A percentile compares a stretch with the other conserved stretches of the same genome.
These are phyloP conservation scores for Heptranchias perlo DNA, from an alignment of 2,113 vertebrate species.

Conservation along the genomic window DNA sequence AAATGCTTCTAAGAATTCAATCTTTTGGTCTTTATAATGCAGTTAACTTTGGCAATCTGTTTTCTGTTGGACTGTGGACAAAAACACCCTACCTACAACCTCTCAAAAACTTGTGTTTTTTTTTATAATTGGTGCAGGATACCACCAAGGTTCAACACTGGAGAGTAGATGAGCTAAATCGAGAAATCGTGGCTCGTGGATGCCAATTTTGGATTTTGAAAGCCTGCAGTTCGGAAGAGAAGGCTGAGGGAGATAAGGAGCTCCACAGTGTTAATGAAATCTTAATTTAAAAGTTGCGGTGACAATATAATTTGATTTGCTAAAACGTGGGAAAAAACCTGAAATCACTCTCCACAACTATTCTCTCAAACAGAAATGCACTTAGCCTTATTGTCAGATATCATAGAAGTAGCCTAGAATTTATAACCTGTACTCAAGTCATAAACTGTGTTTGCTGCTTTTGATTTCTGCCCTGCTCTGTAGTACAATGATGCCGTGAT, in stretches of 20 bases:
- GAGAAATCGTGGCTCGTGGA: not conserved
- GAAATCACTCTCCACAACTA: not conserved
- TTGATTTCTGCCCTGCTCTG: not conserved
- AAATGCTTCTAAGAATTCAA: not conserved
- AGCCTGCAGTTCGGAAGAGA: not conserved
- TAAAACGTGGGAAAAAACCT: not conserved
- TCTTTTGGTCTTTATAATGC: not conserved
- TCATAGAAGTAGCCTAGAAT: not conserved
- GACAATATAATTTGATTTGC: not conserved
- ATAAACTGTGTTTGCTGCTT: not conserved
- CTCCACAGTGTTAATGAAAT: not conserved
- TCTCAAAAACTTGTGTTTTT: not conserved
- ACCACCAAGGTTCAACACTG: not conserved
- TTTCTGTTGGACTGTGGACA: not conserved
- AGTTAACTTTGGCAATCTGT: not conserved
- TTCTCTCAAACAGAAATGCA: not conserved
- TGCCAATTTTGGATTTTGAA: not conserved
- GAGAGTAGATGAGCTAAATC: not conserved
- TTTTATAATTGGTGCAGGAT: not conserved
- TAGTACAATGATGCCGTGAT: not conserved
- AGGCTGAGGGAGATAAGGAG: not conserved
- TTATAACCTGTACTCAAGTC: not conserved
- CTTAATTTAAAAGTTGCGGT: not conserved
- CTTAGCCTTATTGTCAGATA: not conserved
- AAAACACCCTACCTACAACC: not conserved